These are phyloP conservation scores for Ophthalmolycus amberensis DNA, from an alignment of 2,113 vertebrate genomes.

Conservation along the genomic window DNA sequence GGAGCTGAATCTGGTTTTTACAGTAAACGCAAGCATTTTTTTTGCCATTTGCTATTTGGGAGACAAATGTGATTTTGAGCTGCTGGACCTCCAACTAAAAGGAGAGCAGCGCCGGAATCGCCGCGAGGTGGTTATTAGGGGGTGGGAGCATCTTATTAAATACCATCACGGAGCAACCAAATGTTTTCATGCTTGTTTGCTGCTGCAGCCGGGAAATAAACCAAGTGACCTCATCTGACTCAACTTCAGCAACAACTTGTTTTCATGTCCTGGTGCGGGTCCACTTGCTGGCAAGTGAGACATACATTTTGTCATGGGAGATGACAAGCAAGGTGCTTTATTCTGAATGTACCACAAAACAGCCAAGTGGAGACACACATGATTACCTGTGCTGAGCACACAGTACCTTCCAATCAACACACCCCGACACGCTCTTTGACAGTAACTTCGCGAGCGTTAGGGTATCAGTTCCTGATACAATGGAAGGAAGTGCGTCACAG, in stretches of 20 bases:
- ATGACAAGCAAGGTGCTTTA: constrained; percentile 2
- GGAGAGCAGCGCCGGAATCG: not conserved
- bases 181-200: constrained; percentile 60
- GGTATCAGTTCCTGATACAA: constrained; percentile 81
- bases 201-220: constrained; percentile 50
- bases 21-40: constrained; percentile 25
- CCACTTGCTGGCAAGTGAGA: not conserved
- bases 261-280: constrained; percentile 24
- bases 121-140: constrained; percentile 26
- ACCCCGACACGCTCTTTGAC: constrained; percentile 42
- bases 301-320: not conserved
- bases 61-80: not conserved
- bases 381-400: constrained; percentile 33
- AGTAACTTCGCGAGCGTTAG: constrained; percentile 65
- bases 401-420: constrained; percentile 52
- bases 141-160: constrained; percentile 51
- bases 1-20: constrained; percentile 10
- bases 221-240: constrained; percentile 52
- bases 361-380: constrained; percentile 16
- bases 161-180: constrained; percentile 58
- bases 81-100: constrained; percentile 9
- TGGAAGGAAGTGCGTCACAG: constrained; percentile 86
- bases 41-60: not conserved
- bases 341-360: constrained; percentile 28
- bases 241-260: constrained; percentile 43